Base-by-base conservation (phyloP, 1,140 invertebrate genomes). In the Brachionus koreanus region DNA sequence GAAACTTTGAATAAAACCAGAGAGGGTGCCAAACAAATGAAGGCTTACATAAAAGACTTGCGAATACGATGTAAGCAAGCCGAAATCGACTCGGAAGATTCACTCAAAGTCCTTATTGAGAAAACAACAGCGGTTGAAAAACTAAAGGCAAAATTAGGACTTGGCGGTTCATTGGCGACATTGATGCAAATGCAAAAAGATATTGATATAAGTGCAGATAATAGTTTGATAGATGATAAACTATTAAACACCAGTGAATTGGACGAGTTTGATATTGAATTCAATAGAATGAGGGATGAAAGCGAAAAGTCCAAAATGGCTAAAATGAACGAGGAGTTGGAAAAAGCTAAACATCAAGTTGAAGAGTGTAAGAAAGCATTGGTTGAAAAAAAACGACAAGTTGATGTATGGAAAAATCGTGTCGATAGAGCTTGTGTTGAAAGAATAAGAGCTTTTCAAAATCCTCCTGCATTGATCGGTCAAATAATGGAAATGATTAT, bases 201-300 rank as follows among this genome's bases (percentile, higher is more conserved):
- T 84, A 84, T 86, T 49, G 83, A 85, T 42, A 86, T 87, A 35
- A 85, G 86, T 23, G 84, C 86, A 37, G 86, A 69, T 19, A 49
- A 42, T 10, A 65, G 49, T 42, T 52, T 82, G 12, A 33, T 16
- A 12, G 79, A 88, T 57, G 87, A 87, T 84, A 87, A 87, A 72
- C 84, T 88, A 12, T 83, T 88, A 1, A 23, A 67, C 79, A 29
- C 81, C 87, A 87, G 87, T 76, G 87, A 88, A 76, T 86, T 86
- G 83, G 88, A 89, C 84, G 87, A 88, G 23, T 89, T 87, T 83
- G 88, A 89, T 83, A 84, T 84, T 37, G 87, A 88, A 82, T 89
- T 88, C 87, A 87, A 88, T 79, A 85, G 85, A 39, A 86, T 88
- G 85, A 85, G 87, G 67, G 87, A 88, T 83, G 86, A 86, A 6